Evolutionary conservation across 2,113 vertebrate species (phyloP), one percentile per base, ranked within the genome.

Genomic region (Arenaria interpres): DNA sequence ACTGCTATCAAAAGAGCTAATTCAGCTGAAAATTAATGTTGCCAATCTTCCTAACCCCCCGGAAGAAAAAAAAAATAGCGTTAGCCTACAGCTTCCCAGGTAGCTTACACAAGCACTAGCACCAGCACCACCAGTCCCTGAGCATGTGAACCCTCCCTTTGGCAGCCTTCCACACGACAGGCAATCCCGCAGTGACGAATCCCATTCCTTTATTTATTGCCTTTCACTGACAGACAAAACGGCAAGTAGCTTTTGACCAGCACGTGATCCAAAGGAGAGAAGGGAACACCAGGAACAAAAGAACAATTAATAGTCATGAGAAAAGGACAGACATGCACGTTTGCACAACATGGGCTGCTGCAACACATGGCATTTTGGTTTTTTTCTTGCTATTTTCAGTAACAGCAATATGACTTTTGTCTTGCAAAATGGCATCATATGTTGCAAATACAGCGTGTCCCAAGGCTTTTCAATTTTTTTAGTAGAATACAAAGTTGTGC

Each of bases 1-100:
- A 89, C 51, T 46, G 15, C 60, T 60, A 39, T 27, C 64, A 48
- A 78, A 92, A 95, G 56, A 91, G 60, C n/a, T 89, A 93, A 94
- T 90, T 90, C 76, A 85, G 60, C 33, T 78, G 51, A 75, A 94
- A 91, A 78, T 59, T 39, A 74, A 39, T 6, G 16, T 27, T 75
- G 37, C 56, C 54, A 63, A 39, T 63, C 53, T 88, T 60, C 37
- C 54, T 33, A 25, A 43, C 8, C 16, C 41, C 7, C 12, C 2
- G 1, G 30, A 0, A 43, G 46, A 63, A 35, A 24, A 21, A 11
- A 48, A 25, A 7, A 15, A 19, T 27, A 30, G 20, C 2, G 0
- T 75, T 84, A 13, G 4, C 66, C 74, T 33, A 33, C n/a, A 50
- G 68, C n/a, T 56, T 35, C 5, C 7, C 80, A 64, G 43, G 77